These are phyloP conservation scores for Pachyuromys duprasi DNA, from an alignment of 2,797 vertebrate genomes.

Conservation along the genomic window DNA sequence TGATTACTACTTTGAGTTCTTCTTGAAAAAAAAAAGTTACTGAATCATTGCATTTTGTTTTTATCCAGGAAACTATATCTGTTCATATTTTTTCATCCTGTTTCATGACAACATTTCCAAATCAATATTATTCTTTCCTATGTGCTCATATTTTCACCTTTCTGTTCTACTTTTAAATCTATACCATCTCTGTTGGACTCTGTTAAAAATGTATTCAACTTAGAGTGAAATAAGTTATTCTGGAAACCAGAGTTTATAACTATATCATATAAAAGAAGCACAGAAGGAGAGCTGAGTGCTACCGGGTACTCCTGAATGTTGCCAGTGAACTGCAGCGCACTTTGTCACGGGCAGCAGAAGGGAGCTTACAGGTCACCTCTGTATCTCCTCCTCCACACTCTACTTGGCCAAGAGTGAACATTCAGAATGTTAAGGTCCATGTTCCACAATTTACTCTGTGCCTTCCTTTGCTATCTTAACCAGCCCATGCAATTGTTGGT, in stretches of 20 bases:
- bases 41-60: neutral
- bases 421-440: neutral
- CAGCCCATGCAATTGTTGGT: neutral
- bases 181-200: neutral
- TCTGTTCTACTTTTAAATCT: neutral
- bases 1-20: neutral
- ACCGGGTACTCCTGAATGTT: neutral
- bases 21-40: neutral
- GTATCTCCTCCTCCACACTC: neutral
- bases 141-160: neutral
- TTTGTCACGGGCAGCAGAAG: neutral
- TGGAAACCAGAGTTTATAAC: neutral
- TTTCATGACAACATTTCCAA: neutral
- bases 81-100: neutral
- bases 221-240: neutral
- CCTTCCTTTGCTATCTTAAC: neutral
- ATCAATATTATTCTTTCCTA: neutral
- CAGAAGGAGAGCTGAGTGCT: neutral
- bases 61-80: neutral
- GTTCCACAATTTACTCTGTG: no score
- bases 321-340: neutral
- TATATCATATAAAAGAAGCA: neutral
- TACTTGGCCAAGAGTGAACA: neutral
- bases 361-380: accelerated
- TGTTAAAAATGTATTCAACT: neutral